Evolutionary conservation across 2,797 vertebrate species (phyloP).

Genomic region (Pogonophryne albipinna): DNA sequence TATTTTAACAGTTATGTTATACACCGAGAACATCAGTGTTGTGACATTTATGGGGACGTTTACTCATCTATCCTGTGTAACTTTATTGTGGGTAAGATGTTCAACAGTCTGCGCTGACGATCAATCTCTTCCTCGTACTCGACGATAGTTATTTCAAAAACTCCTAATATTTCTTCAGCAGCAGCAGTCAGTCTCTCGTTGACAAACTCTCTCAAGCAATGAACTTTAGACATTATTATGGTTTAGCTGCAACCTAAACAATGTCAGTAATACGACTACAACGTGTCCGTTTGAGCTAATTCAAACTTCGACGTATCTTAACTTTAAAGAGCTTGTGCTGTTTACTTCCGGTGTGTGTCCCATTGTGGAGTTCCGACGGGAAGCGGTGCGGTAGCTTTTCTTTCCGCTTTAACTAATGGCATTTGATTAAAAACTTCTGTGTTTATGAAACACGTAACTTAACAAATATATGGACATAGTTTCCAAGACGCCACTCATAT

Average conservation of each 20-base stretch:
- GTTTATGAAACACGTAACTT: too few relatives aligned
- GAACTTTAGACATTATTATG: slow-evolving; percentile 17
- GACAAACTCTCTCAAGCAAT: slow-evolving; percentile 24
- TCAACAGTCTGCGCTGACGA: slow-evolving; percentile 42
- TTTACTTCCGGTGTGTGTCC: slow-evolving; percentile 22
- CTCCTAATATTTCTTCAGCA: slow-evolving; percentile 51
- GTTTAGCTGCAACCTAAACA: not conserved
- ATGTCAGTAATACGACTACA: accelerated
- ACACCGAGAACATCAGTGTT: too few relatives aligned
- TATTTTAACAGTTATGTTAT: too few relatives aligned
- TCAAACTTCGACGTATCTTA: not conserved
- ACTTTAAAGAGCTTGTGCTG: not conserved
- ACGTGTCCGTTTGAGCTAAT: not conserved
- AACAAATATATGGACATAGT: too few relatives aligned
- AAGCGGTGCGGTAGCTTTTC: not conserved
- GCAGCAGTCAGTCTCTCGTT: slow-evolving; percentile 48
- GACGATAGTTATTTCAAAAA: slow-evolving; percentile 32
- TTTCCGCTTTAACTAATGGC: not conserved
- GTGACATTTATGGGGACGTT: too few relatives aligned
- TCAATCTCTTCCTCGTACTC: slow-evolving; percentile 40
- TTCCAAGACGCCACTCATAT: too few relatives aligned
- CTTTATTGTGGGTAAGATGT: not conserved
- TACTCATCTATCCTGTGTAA: slow-evolving; percentile 22
- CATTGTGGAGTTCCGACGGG: not conserved
- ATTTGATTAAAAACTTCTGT: not conserved